A percentile compares a stretch with the other conserved stretches of the same genome.
Conservation (phyloP, 2,888 invertebrate genomes). For the Lasioglossum lativentre region DNA sequence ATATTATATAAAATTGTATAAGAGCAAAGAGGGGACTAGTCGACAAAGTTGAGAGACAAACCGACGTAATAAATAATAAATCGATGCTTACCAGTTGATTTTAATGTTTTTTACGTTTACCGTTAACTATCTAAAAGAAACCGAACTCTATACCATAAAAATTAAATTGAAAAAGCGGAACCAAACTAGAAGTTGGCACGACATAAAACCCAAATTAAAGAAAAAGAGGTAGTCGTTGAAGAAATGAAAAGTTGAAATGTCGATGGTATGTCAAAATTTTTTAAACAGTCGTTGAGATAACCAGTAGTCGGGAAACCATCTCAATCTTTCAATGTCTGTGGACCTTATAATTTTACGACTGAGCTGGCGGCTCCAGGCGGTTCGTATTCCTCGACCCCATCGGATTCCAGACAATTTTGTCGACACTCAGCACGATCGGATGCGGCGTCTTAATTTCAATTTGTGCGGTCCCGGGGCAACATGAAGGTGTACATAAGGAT, state of each 20-base stretch:
- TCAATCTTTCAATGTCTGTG: background rate
- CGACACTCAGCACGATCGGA: constrained; percentile 31
- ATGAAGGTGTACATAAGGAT: constrained; percentile 70
- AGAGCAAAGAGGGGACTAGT: background rate
- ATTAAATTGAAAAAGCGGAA: background rate
- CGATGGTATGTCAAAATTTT: background rate
- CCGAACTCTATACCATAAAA: too few relatives aligned
- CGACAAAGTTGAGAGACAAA: background rate
- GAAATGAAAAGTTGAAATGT: background rate
- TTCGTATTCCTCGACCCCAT: constrained; percentile 6
- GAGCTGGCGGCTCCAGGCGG: background rate
- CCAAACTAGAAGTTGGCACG: background rate
- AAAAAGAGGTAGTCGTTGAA: background rate
- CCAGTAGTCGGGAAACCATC: background rate
- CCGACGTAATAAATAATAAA: too few relatives aligned
- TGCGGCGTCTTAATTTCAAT: constrained; percentile 69
- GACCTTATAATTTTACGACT: background rate
- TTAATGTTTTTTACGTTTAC: background rate
- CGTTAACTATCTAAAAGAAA: background rate
- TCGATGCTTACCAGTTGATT: background rate
- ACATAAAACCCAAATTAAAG: background rate
- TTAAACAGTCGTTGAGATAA: too few relatives aligned
- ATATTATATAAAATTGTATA: background rate
- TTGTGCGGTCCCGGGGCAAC: constrained; percentile 52
- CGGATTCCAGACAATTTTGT: constrained; percentile 46